These are phyloP conservation scores for Noctua pronuba DNA, from an alignment of 2,888 invertebrate species.

Conservation along the genomic window DNA sequence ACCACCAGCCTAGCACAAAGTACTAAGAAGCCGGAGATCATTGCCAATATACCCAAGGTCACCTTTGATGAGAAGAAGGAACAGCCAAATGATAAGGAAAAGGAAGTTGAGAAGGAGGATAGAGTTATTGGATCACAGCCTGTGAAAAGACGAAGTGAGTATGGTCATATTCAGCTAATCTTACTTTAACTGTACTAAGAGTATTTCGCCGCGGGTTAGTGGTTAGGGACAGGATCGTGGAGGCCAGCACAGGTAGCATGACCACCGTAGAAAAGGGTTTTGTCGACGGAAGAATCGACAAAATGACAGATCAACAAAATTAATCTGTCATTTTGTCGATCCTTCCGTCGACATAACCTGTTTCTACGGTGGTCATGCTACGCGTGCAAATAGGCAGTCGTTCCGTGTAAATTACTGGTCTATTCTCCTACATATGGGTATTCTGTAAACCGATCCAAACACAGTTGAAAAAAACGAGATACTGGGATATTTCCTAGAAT, in stretches of 20 bases:
- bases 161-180: constrained; percentile 5
- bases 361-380: too few relatives aligned
- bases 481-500: not conserved
- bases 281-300: too few relatives aligned
- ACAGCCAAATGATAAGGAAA: constrained; percentile 71
- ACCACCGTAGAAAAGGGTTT: too few relatives aligned
- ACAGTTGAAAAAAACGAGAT: not conserved
- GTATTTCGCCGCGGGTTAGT: not conserved
- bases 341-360: too few relatives aligned
- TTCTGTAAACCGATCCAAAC: not conserved
- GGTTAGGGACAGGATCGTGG: not conserved
- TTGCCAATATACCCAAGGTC: constrained; percentile 85
- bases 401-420: not conserved
- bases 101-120: constrained; percentile 70
- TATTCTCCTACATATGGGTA: not conserved
- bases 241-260: not conserved
- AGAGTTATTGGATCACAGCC: constrained; percentile 84
- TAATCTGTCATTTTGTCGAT: too few relatives aligned
- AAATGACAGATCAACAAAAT: too few relatives aligned
- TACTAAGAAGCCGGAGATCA: constrained; percentile 84
- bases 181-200: not conserved
- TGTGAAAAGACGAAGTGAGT: constrained; percentile 87
- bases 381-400: not conserved
- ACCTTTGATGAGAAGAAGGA: constrained; percentile 80
- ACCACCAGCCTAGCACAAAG: constrained; percentile 77